These are phyloP conservation scores for Littorina saxatilis DNA, from an alignment of 1,140 invertebrate species.

Conservation along the genomic window DNA sequence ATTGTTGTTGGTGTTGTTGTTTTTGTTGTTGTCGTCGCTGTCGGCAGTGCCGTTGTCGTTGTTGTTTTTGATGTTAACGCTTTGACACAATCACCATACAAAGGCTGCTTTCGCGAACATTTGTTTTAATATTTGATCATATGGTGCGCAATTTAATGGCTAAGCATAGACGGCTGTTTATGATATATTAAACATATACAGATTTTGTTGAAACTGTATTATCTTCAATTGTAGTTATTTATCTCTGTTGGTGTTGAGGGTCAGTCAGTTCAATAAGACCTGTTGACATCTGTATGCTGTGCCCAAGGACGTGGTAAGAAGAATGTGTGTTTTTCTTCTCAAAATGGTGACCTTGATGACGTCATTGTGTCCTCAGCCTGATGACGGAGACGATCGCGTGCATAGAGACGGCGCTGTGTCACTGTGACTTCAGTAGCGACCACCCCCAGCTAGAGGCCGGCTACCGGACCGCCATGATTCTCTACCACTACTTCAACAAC, in stretches of 20 bases:
- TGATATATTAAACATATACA: no score
- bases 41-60: no score
- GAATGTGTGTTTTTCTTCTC: not conserved
- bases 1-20: no score
- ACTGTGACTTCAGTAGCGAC: not conserved
- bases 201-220: no score
- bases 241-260: not conserved
- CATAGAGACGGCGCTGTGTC: constrained; percentile 3
- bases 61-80: no score
- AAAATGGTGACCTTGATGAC: not conserved
- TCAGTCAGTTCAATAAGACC: not conserved
- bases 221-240: no score
- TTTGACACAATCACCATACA: no score
- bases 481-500: constrained; percentile 6
- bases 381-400: not conserved
- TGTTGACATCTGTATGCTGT: not conserved
- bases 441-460: constrained; percentile 6
- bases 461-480: not conserved
- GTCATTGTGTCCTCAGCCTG: not conserved
- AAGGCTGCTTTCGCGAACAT: no score
- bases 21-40: no score
- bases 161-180: no score
- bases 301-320: not conserved
- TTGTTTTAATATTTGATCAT: no score
- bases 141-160: no score